Conservation (phyloP, 2,113 vertebrate species). For the Syrmaticus mikado region DNA sequence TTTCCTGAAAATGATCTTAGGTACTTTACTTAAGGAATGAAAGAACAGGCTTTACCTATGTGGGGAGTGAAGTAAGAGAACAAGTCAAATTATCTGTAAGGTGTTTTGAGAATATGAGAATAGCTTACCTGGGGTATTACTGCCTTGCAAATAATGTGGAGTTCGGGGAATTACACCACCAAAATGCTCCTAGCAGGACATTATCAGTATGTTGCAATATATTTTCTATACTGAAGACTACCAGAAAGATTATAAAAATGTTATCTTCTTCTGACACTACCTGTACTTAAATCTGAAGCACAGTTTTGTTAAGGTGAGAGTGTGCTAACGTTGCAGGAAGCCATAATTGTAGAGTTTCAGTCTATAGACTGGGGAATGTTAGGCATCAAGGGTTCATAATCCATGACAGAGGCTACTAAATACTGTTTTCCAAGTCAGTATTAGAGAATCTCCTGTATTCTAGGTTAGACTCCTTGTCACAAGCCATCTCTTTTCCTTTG, state of each 20-base stretch:
- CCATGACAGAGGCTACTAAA: background rate
- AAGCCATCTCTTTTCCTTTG: background rate
- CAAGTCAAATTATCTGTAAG: background rate
- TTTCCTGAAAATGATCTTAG: background rate
- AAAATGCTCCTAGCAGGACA: background rate
- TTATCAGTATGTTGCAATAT: background rate
- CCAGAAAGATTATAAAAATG: background rate
- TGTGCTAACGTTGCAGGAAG: background rate
- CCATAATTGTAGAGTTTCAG: background rate
- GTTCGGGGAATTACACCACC: background rate
- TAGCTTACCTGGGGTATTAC: background rate
- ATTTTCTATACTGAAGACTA: background rate
- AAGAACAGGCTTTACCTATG: background rate
- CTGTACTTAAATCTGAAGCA: background rate
- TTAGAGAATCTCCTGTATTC: background rate
- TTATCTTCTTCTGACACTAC: background rate
- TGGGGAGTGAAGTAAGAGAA: background rate
- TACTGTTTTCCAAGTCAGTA: background rate
- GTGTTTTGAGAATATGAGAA: background rate
- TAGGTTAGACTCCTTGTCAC: background rate
- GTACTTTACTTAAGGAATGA: background rate
- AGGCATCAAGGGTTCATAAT: background rate
- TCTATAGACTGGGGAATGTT: background rate
- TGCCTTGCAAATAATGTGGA: background rate
- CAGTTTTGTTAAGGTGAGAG: background rate